Evolutionary conservation across 2,113 vertebrate species (phyloP), one percentile per base, ranked within the genome.

Genomic region (Sinocyclocheilus anshuiensis): DNA sequence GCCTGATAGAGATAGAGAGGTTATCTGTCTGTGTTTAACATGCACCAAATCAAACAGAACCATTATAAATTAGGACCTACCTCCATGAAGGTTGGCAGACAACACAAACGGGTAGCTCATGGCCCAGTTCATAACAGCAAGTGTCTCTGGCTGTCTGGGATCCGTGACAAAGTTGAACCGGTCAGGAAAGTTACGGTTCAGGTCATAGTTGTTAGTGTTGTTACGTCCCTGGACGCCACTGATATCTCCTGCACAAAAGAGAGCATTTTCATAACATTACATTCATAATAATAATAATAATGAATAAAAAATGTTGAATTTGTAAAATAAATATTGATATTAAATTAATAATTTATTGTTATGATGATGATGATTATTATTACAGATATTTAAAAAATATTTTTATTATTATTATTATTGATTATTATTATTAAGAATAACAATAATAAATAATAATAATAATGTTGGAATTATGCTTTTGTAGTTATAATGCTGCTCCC

Each of bases 151-250:
- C 90, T 99, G 98, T 13, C 91, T 92, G 81, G 97, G 96, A 12
- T 97, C 97, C 10, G 93, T 91, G 90, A 95, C 95, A 0, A 89
- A 89, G 88, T 94, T 67, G 81, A 97, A 99, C 91, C 99, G 98
- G 91, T 99, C 98, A 1, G 98, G 98, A 83, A 99, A 99, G 94
- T 99, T 99, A 20, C 98, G 96, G 90, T 99, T 99, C 90, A 99
- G 92, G 92, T 99, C 98, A 0, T 94, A 96, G 90, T 98, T 96
- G 91, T 99, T 99, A 94, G 96, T 98, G 95, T 99, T 99, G 94
- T 99, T 99, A 90, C 98, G 97, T 26, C 98, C 98, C 72, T 90
- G 45, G 1, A 95, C 94, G 78, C 97, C 94, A 18, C 82, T 55
- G 24, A 88, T 75, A 87, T 99, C 97, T 86, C 97, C 98, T 99